Base-by-base conservation (phyloP, 1,140 invertebrate species). In the Amyelois transitella region DNA sequence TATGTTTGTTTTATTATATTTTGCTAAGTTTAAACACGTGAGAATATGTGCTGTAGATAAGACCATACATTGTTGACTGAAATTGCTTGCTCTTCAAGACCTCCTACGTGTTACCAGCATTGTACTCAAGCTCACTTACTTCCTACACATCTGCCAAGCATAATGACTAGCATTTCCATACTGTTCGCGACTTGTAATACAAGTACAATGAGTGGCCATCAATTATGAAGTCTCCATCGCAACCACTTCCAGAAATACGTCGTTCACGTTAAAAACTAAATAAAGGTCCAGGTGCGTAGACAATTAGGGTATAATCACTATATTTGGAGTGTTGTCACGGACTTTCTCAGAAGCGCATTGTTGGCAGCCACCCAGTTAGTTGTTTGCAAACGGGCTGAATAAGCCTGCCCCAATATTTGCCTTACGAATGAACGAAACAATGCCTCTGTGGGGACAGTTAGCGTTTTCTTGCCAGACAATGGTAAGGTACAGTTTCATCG, bases 261-360 rank as follows among this genome's bases (percentile, higher is more conserved):
- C 64, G 66, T 83, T 71, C 62, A 18, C 58, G 68, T 70, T 69
- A 74, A 81, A 76, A 76, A 75, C 83, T 84, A 82, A 81, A 84
- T 83, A 81, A 71, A 61, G 67, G 69, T 51, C 74, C 83, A 86
- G 83, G 81, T 86, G 83, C 68, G 25, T 52, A 57, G 20, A 86
- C 81, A 86, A 86, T 86, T 84, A 86, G 77, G 60, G 68, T 70
- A 77, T 86, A 86, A 86, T 86, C 81, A 86, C 75, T 73, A 73
- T 77, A 74, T 81, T 81, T 84, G 70, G 70, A 84, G 81, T 81
- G 83, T 72, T 84, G 83, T 81, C 83, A 86, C 83, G 78, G 58
- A 81, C 47, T 53, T 83, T 79, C 78, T 55, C 20, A 62, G 81
- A 82, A 83, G 62, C 28, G 51, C 60, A 68, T 86, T 86, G 83